phyloP scores from a whole-genome alignment of 2,797 vertebrate genomes.

The Enteromius paludinosus region DNA sequence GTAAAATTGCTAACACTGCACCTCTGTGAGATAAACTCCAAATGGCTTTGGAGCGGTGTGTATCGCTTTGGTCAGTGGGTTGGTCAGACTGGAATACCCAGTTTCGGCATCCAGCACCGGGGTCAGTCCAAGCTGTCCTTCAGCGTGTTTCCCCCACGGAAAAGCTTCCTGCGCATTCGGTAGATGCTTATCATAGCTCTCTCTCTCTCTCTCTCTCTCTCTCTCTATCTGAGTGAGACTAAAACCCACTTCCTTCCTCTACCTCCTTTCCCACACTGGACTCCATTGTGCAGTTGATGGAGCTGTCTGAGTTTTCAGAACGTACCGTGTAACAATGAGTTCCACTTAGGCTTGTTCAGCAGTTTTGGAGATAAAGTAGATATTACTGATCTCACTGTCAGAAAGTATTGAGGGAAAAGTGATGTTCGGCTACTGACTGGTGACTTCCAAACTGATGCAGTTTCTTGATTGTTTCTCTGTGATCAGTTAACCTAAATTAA shows the following conservation, averaged over 20 bases:
- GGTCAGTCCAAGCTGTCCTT: slow-evolving; percentile 47
- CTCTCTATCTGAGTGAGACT: slow-evolving; percentile 38
- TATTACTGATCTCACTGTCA: slow-evolving; percentile 15
- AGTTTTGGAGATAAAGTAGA: slow-evolving; percentile 18
- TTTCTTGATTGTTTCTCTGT: not conserved
- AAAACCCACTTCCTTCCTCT: slow-evolving; percentile 61
- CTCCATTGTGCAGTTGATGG: slow-evolving; percentile 53
- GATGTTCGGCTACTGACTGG: not conserved
- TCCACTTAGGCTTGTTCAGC: slow-evolving; percentile 22
- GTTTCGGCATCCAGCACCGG: slow-evolving; percentile 31
- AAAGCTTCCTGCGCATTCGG: slow-evolving; percentile 50
- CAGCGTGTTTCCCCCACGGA: slow-evolving; percentile 43
- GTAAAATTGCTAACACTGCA: not conserved
- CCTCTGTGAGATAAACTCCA: not conserved
- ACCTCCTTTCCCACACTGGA: slow-evolving; percentile 60
- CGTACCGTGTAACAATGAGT: slow-evolving; percentile 28
- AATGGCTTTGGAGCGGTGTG: no score
- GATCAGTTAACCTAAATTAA: not conserved
- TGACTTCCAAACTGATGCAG: not conserved
- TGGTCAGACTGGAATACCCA: slow-evolving; percentile 46
- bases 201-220: slow-evolving; percentile 1
- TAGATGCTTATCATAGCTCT: slow-evolving; percentile 54
- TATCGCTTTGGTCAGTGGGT: not conserved
- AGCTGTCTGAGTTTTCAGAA: slow-evolving; percentile 16
- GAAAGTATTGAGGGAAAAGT: slow-evolving; percentile 8